Evolutionary conservation across 2,797 vertebrate genomes (phyloP).

Genomic region (Tapera naevia): DNA sequence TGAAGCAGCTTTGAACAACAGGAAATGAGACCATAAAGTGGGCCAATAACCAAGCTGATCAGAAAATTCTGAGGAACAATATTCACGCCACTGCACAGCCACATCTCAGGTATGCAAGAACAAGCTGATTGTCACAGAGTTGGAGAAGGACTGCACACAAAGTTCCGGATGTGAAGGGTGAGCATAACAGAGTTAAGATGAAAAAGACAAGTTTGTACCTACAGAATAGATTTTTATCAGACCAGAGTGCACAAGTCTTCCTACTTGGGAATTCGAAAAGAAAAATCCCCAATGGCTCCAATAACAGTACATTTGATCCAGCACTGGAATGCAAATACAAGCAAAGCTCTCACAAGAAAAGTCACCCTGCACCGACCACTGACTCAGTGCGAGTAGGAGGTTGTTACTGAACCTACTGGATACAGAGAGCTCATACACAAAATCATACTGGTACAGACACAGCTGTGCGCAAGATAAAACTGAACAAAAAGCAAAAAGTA

Average conservation of each 20-base stretch:
- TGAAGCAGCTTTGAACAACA: slow-evolving; percentile 11
- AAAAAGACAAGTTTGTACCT: not conserved
- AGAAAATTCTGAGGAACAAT: not conserved
- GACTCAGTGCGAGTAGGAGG: not conserved
- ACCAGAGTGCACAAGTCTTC: not conserved
- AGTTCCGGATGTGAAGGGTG: not conserved
- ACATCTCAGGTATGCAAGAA: not conserved
- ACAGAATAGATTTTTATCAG: not conserved
- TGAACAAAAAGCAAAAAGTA: not conserved
- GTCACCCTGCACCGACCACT: not conserved
- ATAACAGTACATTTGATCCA: not conserved
- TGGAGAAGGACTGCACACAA: not conserved
- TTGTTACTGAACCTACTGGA: not conserved
- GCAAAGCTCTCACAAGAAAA: not conserved
- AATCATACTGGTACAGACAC: not conserved
- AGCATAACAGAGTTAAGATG: not conserved
- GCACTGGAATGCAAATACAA: not conserved
- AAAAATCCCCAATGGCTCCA: not conserved
- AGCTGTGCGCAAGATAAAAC: not conserved
- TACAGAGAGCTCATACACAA: not conserved
- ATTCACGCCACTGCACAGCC: not conserved
- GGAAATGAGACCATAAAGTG: not conserved
- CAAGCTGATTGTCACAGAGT: not conserved
- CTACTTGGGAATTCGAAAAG: not conserved
- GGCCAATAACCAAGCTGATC: not conserved